Base-by-base conservation (phyloP, 2,113 vertebrate species). In the Setophaga coronata region DNA sequence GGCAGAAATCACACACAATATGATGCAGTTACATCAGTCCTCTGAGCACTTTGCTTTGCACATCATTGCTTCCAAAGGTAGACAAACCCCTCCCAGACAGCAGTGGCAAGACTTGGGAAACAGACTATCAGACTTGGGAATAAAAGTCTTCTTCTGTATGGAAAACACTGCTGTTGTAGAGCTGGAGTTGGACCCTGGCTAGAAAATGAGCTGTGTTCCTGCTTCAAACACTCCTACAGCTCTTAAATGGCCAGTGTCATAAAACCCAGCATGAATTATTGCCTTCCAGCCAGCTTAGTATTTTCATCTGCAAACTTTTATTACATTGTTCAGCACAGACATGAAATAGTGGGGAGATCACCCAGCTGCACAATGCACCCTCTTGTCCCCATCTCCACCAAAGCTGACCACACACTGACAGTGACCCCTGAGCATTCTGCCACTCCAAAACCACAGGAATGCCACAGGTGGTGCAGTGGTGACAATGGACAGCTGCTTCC, bases 271-370 rank as follows among this genome's bases (percentile, higher is more conserved):
- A 43, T 94, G 94, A 97, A 95, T 97, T 97, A 97, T 38, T 94
- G 93, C 96, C 92, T 95, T 90, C 64, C 87, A 95, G 83, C 73
- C 65, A 93, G 90, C 87, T 97, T 91, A 97, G 97, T 92, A 90
- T 96, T 98, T 97, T 96, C 90, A 96, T 97, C 94, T 95, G 80
- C 95, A 96, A 97, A 96, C 81, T 97, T 97, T 97, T 97, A 98
- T 97, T 90, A 82, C 84, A 88, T 96, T 96, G 96, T 88, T 97
- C 81, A 65, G 83, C 77, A 56, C 91, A 86, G 93, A 85, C 2
- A 38, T 95, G 95, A 97, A 97, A 97, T 95, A 95, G 74, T 64
- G 84, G 84, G 38, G 81, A 90, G 92, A 82, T 88, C 82, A 43
- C 86, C 62, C 15, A 36, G 70, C 91, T 90, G 79, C 71, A 94